Percentiles rank a stretch among this genome's conserved stretches.
phyloP scores from a whole-genome alignment of 2,113 vertebrate species.

The Menidia beryllina region DNA sequence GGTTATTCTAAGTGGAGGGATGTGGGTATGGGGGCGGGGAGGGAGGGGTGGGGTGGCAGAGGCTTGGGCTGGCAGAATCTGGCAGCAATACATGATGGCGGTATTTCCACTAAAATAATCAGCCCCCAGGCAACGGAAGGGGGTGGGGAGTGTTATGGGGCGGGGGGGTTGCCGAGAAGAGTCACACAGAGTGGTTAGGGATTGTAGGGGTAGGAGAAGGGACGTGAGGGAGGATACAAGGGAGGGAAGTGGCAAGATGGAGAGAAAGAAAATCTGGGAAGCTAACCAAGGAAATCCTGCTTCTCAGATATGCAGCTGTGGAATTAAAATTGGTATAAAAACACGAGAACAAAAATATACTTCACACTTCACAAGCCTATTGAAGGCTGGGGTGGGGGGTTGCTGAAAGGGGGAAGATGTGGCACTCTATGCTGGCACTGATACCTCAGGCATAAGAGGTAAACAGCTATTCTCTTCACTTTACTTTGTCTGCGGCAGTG shows the following conservation, averaged over 20 bases:
- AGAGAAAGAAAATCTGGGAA: conserved; percentile 81
- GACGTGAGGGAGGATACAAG: conserved; percentile 69
- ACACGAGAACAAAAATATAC: conserved; percentile 81
- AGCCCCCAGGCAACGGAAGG: conserved; percentile 79
- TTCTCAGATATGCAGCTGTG: conserved; percentile 85
- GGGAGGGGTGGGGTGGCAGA: conserved; percentile 71
- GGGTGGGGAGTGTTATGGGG: conserved; percentile 44
- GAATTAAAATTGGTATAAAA: conserved; percentile 85
- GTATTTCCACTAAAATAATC: conserved; percentile 82
- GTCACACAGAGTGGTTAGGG: conserved; percentile 76
- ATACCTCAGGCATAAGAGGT: conserved; percentile 72
- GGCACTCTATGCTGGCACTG: conserved; percentile 71
- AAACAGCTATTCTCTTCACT: conserved; percentile 75
- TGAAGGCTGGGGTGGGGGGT: conserved; percentile 57
- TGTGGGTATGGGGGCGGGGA: conserved; percentile 74
- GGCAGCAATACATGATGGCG: conserved; percentile 73
- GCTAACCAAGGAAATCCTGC: conserved; percentile 86
- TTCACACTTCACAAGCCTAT: conserved; percentile 82
- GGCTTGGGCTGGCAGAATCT: conserved; percentile 78
- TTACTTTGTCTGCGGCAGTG: conserved; percentile 61
- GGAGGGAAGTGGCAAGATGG: conserved; percentile 66
- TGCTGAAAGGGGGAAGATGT: conserved; percentile 33
- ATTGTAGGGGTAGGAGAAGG: conserved; percentile 74
- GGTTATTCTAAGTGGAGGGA: conserved; percentile 81
- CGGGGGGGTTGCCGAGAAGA: conserved; percentile 26